Percentiles rank a stretch among this genome's conserved stretches.
phyloP scores from a whole-genome alignment of 2,797 vertebrate genomes.

The Pampus argenteus region DNA sequence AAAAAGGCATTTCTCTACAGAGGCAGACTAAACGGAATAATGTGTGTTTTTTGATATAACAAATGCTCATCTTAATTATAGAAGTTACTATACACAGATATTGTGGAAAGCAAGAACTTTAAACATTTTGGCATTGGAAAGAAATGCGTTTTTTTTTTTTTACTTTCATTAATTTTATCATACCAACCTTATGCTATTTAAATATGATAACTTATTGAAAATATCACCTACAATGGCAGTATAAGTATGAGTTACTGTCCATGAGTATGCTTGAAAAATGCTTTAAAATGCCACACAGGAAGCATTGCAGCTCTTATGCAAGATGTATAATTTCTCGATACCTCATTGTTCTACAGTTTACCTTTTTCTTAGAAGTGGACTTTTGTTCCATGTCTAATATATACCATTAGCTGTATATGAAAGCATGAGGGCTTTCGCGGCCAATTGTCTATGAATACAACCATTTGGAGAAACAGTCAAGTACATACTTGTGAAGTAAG shows the following conservation, averaged over 20 bases:
- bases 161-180: no score
- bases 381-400: slow-evolving; percentile 14
- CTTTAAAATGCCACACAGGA: slow-evolving; percentile 4
- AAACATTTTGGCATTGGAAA: not conserved
- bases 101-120: no score
- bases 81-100: no score
- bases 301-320: slow-evolving; percentile 20
- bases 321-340: not conserved
- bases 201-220: no score
- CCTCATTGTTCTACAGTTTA: slow-evolving; percentile 11
- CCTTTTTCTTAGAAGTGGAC: slow-evolving; percentile 8
- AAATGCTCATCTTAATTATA: not conserved
- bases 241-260: no score
- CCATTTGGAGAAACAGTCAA: slow-evolving; percentile 38
- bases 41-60: not conserved
- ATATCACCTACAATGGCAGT: no score
- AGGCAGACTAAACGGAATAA: not conserved
- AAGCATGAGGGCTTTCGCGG: slow-evolving; percentile 1
- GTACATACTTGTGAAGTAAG: slow-evolving; percentile 51
- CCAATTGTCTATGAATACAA: slow-evolving; percentile 25
- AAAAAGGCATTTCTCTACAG: not conserved
- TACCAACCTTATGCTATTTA: no score
- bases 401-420: slow-evolving; percentile 14
- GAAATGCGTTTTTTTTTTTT: no score
- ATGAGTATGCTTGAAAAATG: no score